Evolutionary conservation across 2,113 vertebrate genomes (phyloP).

Genomic region (Cebidichthys violaceus): DNA sequence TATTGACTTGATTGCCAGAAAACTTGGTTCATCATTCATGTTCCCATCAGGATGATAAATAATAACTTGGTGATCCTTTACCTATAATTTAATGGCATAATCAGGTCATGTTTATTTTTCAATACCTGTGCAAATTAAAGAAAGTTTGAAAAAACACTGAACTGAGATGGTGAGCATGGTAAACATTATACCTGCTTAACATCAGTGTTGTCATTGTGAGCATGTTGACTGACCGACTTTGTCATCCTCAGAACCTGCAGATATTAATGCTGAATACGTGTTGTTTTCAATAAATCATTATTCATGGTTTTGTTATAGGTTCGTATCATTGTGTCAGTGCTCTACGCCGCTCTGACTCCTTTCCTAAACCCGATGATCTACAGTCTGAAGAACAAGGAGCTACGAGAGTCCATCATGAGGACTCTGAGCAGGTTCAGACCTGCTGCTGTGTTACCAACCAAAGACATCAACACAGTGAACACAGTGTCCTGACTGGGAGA

Average conservation of each 20-base stretch:
- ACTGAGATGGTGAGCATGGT: too few relatives aligned
- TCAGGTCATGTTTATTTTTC: too few relatives aligned
- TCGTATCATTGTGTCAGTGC: slow-evolving; percentile 60
- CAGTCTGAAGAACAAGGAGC: slow-evolving; percentile 69
- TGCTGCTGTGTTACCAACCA: neutral
- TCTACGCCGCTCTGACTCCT: slow-evolving; percentile 65
- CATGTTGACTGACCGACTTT: neutral
- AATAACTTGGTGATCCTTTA: too few relatives aligned
- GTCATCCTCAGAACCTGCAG: neutral
- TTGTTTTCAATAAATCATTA: neutral
- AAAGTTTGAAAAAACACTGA: neutral
- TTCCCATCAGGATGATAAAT: too few relatives aligned
- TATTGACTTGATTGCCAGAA: too few relatives aligned
- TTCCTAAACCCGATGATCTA: slow-evolving; percentile 75
- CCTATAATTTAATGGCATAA: too few relatives aligned
- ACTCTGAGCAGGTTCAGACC: slow-evolving; percentile 25
- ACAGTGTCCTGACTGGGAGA: neutral
- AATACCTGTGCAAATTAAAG: neutral
- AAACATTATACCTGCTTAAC: too few relatives aligned
- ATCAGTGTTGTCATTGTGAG: neutral
- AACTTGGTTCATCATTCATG: too few relatives aligned
- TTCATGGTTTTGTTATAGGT: slow-evolving; percentile 1
- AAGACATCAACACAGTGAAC: neutral
- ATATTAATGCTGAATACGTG: neutral
- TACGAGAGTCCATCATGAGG: slow-evolving; percentile 49